phyloP scores from a whole-genome alignment of 2,113 vertebrate genomes.

The Tiliqua scincoides region DNA sequence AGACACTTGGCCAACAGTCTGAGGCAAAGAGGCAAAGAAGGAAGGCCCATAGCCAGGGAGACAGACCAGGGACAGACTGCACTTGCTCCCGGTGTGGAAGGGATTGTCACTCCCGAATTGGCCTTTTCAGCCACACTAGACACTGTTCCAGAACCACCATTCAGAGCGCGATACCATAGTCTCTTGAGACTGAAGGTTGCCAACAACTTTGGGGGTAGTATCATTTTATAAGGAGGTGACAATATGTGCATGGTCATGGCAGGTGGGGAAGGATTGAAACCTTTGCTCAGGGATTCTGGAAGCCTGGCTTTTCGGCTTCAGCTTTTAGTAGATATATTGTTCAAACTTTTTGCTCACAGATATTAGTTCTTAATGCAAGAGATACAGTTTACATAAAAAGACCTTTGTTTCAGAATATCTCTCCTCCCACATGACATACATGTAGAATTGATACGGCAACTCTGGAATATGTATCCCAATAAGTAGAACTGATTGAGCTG shows the following conservation, averaged over 20 bases:
- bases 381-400: background rate
- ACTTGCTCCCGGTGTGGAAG: too few species aligned
- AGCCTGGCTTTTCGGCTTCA: background rate
- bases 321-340: background rate
- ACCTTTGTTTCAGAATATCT: background rate
- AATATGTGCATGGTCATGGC: background rate
- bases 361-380: background rate
- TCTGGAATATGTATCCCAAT: background rate
- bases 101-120: too few species aligned
- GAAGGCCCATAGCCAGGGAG: too few species aligned
- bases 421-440: too few species aligned
- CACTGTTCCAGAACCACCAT: too few species aligned
- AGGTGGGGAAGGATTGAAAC: background rate
- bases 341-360: background rate
- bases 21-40: too few species aligned
- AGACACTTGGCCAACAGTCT: too few species aligned
- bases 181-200: too few species aligned
- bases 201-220: too few species aligned
- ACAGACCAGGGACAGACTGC: too few species aligned
- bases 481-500: background rate
- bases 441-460: background rate
- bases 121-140: too few species aligned
- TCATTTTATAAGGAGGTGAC: background rate
- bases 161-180: too few species aligned
- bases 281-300: background rate